Evolutionary conservation across 1,140 invertebrate genomes (phyloP), one percentile per base, ranked within the genome.

Genomic region (Lepeophtheirus salmonis): DNA sequence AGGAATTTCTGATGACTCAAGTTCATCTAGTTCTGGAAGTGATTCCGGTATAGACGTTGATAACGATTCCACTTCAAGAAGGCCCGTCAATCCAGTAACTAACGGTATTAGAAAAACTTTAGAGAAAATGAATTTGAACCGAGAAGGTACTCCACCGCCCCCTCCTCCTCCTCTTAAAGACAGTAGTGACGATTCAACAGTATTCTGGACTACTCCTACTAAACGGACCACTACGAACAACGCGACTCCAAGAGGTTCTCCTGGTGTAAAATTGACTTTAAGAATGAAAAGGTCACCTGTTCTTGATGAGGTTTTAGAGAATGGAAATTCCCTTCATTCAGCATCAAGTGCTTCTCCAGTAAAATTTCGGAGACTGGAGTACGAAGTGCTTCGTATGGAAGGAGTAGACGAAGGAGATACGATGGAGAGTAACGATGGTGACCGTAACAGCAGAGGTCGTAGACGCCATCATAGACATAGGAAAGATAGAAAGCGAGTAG

Each of bases 221-320:
- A 41, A n/a, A 41, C 30, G 30, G 30, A 41, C 6, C 30, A 41
- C 6, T 6, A 6, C 30, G 30, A 41, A 41, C 30, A n/a, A 41
- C 6, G 30, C 30, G 30, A 41, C 6, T 41, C 6, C 6, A 41
- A 41, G 30, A 41, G 30, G 30, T n/a, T 41, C 30, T n/a, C 30
- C 30, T 6, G 75, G 82, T 13, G 70, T 88, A 14, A 87, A 88
- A 66, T 67, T 90, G 30, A 89, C 84, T 0, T 69, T 90, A 14
- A 75, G 85, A 2, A 84, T 89, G 78, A 87, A 87, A 68, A 78
- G 86, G 20, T 87, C 84, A 54, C 85, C 85, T 1, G 80, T 87
- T 60, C 68, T 86, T 14, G 86, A 89, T 67, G 85, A 89, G 64
- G 79, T 86, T 0, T 83, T 86, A 63, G 84, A 88, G 69, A 82